These are phyloP conservation scores for Himalopsyche kuldschensis DNA, from an alignment of 2,888 invertebrate species.

Conservation along the genomic window DNA sequence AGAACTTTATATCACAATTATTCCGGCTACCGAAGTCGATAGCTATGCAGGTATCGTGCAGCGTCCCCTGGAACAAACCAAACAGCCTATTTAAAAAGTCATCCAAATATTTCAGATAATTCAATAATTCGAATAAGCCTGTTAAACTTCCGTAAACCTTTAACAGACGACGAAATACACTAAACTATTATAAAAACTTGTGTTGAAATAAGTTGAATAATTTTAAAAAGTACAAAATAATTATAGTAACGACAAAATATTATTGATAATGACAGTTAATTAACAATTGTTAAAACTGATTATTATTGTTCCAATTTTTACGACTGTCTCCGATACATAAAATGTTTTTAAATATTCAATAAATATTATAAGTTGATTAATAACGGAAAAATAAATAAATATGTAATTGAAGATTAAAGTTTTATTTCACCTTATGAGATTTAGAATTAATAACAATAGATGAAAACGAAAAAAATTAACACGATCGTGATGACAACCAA, in stretches of 20 bases:
- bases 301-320: background rate
- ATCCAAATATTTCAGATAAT: background rate
- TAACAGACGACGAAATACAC: background rate
- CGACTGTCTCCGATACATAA: background rate
- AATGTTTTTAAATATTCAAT: too few species aligned
- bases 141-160: background rate
- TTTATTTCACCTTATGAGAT: too few species aligned
- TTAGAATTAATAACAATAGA: too few species aligned
- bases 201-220: too few species aligned
- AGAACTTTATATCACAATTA: slow-evolving; percentile 37
- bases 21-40: slow-evolving; percentile 22
- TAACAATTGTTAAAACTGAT: background rate
- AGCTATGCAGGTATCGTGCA: slow-evolving; percentile 17
- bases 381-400: too few species aligned
- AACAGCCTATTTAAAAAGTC: background rate
- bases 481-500: background rate
- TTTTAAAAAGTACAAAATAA: too few species aligned
- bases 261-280: background rate
- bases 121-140: background rate
- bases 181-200: too few species aligned
- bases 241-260: too few species aligned
- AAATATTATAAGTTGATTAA: too few species aligned
- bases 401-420: too few species aligned
- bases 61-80: slow-evolving; percentile 18
- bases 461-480: too few species aligned